Evolutionary conservation across 1,140 invertebrate genomes (phyloP).

Genomic region (Steinernema feltiae): DNA sequence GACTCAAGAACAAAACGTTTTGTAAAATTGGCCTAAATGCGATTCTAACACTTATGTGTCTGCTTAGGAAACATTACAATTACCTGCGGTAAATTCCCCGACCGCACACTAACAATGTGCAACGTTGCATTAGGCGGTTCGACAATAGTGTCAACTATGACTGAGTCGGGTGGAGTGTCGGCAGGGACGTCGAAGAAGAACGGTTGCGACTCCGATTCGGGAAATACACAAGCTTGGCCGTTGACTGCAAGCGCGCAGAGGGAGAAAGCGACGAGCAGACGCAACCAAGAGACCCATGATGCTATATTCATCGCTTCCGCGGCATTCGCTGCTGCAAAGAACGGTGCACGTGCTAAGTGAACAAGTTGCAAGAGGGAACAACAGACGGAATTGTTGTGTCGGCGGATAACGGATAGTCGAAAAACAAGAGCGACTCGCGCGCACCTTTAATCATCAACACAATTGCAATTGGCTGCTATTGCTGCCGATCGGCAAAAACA

Average conservation of each 20-base stretch:
- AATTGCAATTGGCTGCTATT: not conserved
- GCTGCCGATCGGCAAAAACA: conserved; percentile 6
- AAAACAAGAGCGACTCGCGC: not conserved
- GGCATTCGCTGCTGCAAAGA: not conserved
- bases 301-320: conserved; percentile 5
- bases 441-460: not conserved
- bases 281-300: not conserved
- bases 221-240: conserved; percentile 35
- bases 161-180: conserved; percentile 36
- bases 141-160: conserved; percentile 51
- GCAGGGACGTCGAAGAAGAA: conserved; percentile 52
- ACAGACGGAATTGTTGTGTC: too few relatives aligned
- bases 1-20: conserved; percentile 34
- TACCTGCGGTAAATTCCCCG: conserved; percentile 44
- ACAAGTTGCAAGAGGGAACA: not conserved
- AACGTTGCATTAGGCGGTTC: conserved; percentile 50
- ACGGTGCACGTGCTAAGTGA: not conserved
- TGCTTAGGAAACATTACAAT: not conserved
- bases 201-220: conserved; percentile 42
- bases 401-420: too few relatives aligned
- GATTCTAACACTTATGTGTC: not conserved
- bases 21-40: conserved; percentile 37
- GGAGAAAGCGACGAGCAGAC: not conserved
- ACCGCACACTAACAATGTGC: conserved; percentile 42
- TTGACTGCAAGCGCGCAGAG: not conserved